Percentiles rank a stretch among this genome's conserved stretches.
Evolutionary conservation across 2,113 vertebrate genomes (phyloP).

Genomic region (Capricornis sumatraensis): DNA sequence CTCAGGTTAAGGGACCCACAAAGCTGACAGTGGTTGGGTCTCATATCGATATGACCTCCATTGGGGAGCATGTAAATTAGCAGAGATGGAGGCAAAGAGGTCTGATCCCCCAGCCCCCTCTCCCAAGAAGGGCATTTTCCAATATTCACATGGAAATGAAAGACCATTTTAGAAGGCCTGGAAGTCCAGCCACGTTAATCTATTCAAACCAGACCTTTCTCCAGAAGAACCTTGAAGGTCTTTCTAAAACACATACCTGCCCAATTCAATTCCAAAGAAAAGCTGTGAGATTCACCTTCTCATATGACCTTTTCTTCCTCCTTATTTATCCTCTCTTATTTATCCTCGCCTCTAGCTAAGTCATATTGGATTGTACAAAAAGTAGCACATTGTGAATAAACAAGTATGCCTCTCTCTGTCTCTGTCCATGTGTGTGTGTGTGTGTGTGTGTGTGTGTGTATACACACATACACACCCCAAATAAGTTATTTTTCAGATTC

Average conservation of each 20-base stretch:
- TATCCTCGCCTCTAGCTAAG: background rate
- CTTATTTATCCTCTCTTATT: background rate
- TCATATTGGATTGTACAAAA: background rate
- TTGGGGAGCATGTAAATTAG: conserved; percentile 81
- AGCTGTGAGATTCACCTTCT: background rate
- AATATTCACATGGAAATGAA: conserved; percentile 71
- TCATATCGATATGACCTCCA: conserved; percentile 83
- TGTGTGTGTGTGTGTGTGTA: background rate
- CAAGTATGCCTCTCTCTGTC: background rate
- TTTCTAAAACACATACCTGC: background rate
- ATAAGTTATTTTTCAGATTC: background rate
- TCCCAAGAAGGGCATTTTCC: conserved; percentile 21
- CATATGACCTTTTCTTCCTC: background rate
- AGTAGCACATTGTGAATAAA: background rate
- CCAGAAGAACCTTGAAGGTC: background rate
- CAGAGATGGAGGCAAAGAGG: conserved; percentile 55
- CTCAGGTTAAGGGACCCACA: conserved; percentile 81
- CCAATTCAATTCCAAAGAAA: background rate
- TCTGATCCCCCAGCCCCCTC: background rate
- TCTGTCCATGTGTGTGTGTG: fast-evolving
- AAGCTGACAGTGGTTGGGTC: conserved; percentile 77
- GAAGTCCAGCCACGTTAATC: conserved; percentile 34
- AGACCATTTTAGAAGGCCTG: conserved; percentile 48
- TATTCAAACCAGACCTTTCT: conserved; percentile 28
- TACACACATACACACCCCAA: background rate